Percentiles rank a stretch among this genome's conserved stretches.
Conservation (phyloP, 2,113 vertebrate species). For the Peromyscus polionotus region DNA sequence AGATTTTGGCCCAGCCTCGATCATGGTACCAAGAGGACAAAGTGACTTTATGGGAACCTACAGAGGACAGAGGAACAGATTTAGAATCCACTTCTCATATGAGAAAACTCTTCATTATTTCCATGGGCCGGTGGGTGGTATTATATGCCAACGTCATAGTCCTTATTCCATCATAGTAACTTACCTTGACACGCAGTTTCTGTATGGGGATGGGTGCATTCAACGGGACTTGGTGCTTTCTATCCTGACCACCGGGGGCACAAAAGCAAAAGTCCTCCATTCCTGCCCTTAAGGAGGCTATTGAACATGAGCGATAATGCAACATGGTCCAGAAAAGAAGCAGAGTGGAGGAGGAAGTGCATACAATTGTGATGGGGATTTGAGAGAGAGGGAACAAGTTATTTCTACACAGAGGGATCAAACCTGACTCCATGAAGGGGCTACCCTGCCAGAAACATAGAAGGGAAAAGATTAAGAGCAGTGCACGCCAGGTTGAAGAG, state of each 20-base stretch:
- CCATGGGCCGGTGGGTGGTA: not conserved
- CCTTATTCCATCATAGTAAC: not conserved
- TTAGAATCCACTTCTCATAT: not conserved
- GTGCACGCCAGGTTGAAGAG: not conserved
- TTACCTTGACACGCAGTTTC: conserved; percentile 19
- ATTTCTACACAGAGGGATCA: not conserved
- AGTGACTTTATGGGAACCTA: conserved; percentile 89
- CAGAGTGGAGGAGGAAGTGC: not conserved
- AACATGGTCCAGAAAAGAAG: not conserved
- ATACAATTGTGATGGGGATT: not conserved
- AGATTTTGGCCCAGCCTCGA: conserved; percentile 89
- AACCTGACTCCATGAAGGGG: not conserved
- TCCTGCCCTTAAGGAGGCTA: not conserved
- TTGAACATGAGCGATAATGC: fast-evolving
- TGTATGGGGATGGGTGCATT: not conserved
- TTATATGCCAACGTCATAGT: not conserved
- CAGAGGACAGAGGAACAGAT: not conserved
- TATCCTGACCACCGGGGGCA: not conserved
- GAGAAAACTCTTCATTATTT: not conserved
- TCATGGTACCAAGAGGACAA: conserved; percentile 92
- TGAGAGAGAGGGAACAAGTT: not conserved
- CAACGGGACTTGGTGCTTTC: not conserved
- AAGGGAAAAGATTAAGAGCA: not conserved
- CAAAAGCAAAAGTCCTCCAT: not conserved
- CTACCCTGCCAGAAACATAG: not conserved